Evolutionary conservation across 2,113 vertebrate species (phyloP).

Genomic region (Mystacornis crossleyi): DNA sequence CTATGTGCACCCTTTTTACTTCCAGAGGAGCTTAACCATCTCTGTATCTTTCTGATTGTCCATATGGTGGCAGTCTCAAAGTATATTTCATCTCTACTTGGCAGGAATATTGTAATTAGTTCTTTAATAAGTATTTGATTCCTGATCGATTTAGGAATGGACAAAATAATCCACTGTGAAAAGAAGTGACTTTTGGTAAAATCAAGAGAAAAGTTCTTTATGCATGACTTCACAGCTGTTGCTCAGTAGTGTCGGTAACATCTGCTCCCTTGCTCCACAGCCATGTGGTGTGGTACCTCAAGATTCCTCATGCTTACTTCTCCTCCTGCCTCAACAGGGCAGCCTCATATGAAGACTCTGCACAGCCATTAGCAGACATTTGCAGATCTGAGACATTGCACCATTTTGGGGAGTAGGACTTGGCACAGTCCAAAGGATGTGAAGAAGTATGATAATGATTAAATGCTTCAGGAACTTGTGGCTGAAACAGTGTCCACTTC

Average conservation of each 20-base stretch:
- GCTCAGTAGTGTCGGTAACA: not conserved
- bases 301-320: not conserved
- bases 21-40: not conserved
- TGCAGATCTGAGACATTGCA: not conserved
- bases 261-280: not conserved
- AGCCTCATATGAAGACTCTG: not conserved
- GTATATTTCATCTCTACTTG: not conserved
- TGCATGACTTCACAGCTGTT: not conserved
- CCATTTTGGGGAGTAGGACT: not conserved
- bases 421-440: not conserved
- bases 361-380: not conserved
- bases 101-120: not conserved
- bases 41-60: not conserved
- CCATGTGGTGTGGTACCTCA: rapidly evolving
- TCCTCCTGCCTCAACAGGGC: not conserved
- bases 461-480: not conserved
- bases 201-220: not conserved
- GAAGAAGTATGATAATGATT: not conserved
- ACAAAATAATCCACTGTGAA: not conserved
- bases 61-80: constrained; percentile 6
- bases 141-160: not conserved
- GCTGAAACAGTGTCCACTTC: not conserved
- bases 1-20: not conserved
- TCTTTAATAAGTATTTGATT: not conserved
- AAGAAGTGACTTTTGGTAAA: not conserved